These are phyloP conservation scores for Halichondria panicea DNA, from an alignment of 37 sponge, comb jelly and placozoan species.

Conservation along the genomic window DNA sequence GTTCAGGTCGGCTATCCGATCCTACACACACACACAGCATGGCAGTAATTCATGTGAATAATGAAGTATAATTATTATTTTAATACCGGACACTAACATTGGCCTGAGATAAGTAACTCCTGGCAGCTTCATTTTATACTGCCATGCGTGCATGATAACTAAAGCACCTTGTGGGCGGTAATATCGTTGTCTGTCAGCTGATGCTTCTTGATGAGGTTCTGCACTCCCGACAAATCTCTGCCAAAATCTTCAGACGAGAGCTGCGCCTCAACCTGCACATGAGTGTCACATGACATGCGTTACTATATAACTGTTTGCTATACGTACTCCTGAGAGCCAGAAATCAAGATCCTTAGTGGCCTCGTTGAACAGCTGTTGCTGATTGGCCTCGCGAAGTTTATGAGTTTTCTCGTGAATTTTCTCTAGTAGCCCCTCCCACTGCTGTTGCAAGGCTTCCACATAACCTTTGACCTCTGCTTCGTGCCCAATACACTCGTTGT, in stretches of 20 bases:
- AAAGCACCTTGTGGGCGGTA: constrained; percentile 73
- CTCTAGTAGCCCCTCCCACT: constrained; percentile 72
- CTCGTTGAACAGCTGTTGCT: constrained; percentile 87
- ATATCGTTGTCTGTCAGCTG: constrained; percentile 78
- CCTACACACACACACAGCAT: constrained; percentile 31
- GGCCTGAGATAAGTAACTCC: background rate
- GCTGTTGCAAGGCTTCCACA: constrained; percentile 53
- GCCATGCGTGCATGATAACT: background rate
- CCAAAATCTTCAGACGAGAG: constrained; percentile 79
- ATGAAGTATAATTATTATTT: background rate
- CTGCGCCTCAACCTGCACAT: constrained; percentile 72
- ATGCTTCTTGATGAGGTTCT: constrained; percentile 89
- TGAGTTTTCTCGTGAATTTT: constrained; percentile 72
- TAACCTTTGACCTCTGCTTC: constrained; percentile 58
- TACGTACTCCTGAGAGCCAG: constrained; percentile 78
- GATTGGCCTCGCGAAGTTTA: constrained; percentile 88
- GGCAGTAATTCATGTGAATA: background rate
- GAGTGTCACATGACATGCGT: too few species aligned
- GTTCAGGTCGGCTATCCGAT: constrained; percentile 67
- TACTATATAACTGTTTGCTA: too few species aligned
- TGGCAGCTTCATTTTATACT: background rate
- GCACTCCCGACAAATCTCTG: constrained; percentile 80
- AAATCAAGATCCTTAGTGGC: constrained; percentile 80
- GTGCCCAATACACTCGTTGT: constrained; percentile 72
- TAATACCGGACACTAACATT: background rate